These are phyloP conservation scores for Drosophila mettleri DNA, from an alignment of 2,888 invertebrate genomes.

Conservation along the genomic window DNA sequence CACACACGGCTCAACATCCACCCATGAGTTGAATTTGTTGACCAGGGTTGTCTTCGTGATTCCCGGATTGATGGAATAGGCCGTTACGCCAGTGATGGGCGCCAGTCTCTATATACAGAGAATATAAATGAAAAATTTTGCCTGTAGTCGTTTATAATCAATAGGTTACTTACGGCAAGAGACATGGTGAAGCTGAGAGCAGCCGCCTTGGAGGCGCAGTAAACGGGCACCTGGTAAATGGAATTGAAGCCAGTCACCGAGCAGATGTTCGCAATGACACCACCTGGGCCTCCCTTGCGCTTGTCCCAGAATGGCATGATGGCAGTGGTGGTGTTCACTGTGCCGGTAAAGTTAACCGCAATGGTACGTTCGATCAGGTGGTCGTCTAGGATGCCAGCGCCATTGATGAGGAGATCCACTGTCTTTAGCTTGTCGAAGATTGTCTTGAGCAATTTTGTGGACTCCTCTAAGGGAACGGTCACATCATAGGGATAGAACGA, in stretches of 20 bases:
- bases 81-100: constrained; percentile 64
- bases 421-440: constrained; percentile 62
- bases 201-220: constrained; percentile 84
- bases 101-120: constrained; percentile 53
- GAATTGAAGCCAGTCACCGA: constrained; percentile 82
- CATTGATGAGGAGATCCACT: constrained; percentile 78
- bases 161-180: constrained; percentile 74
- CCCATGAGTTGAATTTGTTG: constrained; percentile 68
- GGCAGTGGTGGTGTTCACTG: constrained; percentile 78
- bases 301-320: constrained; percentile 84
- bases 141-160: accelerated
- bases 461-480: constrained; percentile 63
- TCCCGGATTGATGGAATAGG: constrained; percentile 71
- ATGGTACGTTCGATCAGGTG: constrained; percentile 72
- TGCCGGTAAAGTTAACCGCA: constrained; percentile 71
- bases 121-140: too few relatives aligned
- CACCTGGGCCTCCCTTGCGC: constrained; percentile 84
- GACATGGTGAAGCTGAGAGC: constrained; percentile 83
- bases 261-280: constrained; percentile 83
- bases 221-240: constrained; percentile 78
- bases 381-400: constrained; percentile 75
- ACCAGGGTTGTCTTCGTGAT: constrained; percentile 64
- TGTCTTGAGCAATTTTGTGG: constrained; percentile 67
- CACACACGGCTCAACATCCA: constrained; percentile 61
- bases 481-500: constrained; percentile 73